Evolutionary conservation across 2,113 vertebrate species (phyloP), one percentile per base, ranked within the genome.

Genomic region (Australoheros scitulus): DNA sequence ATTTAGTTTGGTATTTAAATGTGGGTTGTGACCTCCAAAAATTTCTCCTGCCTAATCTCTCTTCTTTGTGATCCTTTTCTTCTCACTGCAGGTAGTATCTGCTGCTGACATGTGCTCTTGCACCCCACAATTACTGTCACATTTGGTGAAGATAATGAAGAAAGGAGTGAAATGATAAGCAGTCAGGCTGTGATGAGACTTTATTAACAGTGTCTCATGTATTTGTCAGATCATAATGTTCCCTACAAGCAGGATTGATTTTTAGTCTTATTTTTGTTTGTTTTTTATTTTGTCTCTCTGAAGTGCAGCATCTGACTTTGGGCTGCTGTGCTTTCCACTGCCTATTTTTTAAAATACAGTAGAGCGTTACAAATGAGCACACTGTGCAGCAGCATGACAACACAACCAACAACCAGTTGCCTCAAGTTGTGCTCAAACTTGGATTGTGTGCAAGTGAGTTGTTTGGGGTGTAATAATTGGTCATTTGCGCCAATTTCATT

Each of bases 81-180:
- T 74, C 15, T 86, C 89, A 76, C 88, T 56, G 81, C 89, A 88
- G 87, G 89, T 72, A 86, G 89, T 85, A 89, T 87, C 75, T 0
- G 68, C 76, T 10, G 70, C 80, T 89, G 91, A 93, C 86, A 90
- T 88, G 76, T 82, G 89, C 86, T 70, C 83, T 75, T 52, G 80
- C 82, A 79, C 55, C 87, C 86, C 64, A 76, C 81, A 91, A 88
- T 91, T 88, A 93, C 88, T 90, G 91, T 90, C 89, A 91, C 57
- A 24, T 80, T 82, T 80, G 61, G 64, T 50, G 17, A 57, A 82
- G 82, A 87, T 90, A 80, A 87, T 76, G 79, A 65, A 77, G 61
- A 80, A 72, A 76, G 18, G 72, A 59, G 11, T 72, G 65, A 79
- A 81, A 77, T 78, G 85, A 91, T 83, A 76, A 80, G 81, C 41